Percentiles rank a stretch among this genome's conserved stretches.
Evolutionary conservation across 2,797 vertebrate species (phyloP).

Genomic region (Paguma larvata): DNA sequence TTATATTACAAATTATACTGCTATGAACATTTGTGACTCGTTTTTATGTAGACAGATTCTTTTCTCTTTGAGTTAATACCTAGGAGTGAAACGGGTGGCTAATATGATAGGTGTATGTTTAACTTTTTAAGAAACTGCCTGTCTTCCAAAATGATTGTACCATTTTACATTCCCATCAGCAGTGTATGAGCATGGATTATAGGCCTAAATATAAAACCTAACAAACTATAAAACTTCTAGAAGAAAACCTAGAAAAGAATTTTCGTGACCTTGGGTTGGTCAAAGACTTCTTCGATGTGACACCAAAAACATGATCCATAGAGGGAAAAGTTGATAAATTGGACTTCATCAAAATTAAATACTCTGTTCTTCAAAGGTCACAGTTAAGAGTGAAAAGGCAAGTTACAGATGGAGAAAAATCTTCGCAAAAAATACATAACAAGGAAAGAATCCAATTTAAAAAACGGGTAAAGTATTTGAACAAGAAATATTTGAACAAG

Average conservation of each 20-base stretch:
- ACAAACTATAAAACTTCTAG: neutral
- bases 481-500: neutral
- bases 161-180: neutral
- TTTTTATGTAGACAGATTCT: neutral
- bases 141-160: neutral
- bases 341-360: constrained; percentile 11
- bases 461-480: neutral
- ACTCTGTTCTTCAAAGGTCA: neutral
- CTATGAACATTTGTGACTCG: neutral
- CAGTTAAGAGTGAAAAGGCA: neutral
- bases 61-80: constrained; percentile 20
- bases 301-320: neutral
- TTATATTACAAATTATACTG: neutral
- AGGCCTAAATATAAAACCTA: constrained; percentile 3
- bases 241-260: neutral
- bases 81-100: neutral
- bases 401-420: neutral
- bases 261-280: neutral
- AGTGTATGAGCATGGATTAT: neutral
- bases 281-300: neutral
- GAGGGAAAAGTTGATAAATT: neutral
- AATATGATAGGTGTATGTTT: neutral
- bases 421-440: neutral
- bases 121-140: constrained; percentile 22
- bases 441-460: neutral